phyloP scores from a whole-genome alignment of 1,140 invertebrate species.

The Nephotettix cincticeps region DNA sequence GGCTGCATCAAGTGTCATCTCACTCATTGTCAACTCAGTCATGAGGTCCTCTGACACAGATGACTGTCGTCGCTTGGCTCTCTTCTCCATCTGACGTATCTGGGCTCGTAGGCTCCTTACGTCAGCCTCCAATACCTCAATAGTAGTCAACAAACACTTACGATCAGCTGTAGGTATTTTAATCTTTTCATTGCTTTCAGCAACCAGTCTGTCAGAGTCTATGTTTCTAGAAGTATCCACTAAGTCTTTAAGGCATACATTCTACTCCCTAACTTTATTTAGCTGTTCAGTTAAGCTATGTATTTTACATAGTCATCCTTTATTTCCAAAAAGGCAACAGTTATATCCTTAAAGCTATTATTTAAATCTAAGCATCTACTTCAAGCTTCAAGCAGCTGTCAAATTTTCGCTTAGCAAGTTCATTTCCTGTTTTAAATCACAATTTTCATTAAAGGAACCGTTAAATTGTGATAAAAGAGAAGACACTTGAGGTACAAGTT shows the following conservation, averaged over 20 bases:
- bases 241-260: background rate
- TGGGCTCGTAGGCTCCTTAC: background rate
- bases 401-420: background rate
- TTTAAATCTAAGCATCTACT: background rate
- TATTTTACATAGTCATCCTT: background rate
- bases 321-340: background rate
- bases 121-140: conserved; percentile 1
- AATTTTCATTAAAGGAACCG: background rate
- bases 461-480: background rate
- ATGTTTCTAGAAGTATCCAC: background rate
- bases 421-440: background rate
- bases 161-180: background rate
- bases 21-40: background rate
- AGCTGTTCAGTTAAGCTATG: background rate
- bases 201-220: background rate
- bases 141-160: background rate
- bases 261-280: background rate
- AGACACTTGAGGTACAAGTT: background rate
- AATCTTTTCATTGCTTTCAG: background rate
- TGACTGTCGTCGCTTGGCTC: background rate
- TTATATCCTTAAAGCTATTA: background rate
- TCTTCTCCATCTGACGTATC: background rate
- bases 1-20: background rate
- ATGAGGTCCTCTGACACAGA: background rate
- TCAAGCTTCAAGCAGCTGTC: background rate